Evolutionary conservation across 1,140 invertebrate species (phyloP).

Genomic region (Mamestra configurata): DNA sequence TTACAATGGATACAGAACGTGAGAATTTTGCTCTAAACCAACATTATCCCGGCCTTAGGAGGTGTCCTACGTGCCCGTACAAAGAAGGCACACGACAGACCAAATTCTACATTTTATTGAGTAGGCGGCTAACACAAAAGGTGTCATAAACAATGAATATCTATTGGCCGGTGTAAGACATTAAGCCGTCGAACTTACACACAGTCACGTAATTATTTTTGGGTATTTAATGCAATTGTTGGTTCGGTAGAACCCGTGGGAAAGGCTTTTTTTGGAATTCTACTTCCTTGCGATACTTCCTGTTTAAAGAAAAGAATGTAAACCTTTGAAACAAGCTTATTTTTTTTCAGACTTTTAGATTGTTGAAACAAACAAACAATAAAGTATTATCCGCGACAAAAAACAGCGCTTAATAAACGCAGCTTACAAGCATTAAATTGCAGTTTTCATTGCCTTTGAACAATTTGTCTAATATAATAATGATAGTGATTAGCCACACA

Average conservation of each 20-base stretch:
- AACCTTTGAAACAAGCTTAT: not conserved
- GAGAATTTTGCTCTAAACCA: constrained; percentile 83
- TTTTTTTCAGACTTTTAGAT: too few relatives aligned
- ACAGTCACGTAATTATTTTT: constrained; percentile 83
- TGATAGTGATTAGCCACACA: not conserved
- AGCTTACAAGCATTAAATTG: not conserved
- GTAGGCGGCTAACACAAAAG: constrained; percentile 77
- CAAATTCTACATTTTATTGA: constrained; percentile 71
- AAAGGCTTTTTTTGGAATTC: constrained; percentile 59
- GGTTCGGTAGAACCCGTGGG: constrained; percentile 76
- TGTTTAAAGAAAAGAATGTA: constrained; percentile 53
- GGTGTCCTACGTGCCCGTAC: constrained; percentile 78
- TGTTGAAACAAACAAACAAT: too few relatives aligned
- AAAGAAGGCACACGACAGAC: constrained; percentile 75
- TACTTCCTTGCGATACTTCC: constrained; percentile 61
- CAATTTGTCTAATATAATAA: not conserved
- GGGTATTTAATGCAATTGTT: constrained; percentile 79
- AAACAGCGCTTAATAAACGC: too few relatives aligned
- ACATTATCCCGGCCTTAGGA: constrained; percentile 71
- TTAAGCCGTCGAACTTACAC: constrained; percentile 79
- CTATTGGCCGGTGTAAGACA: constrained; percentile 62
- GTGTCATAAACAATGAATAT: constrained; percentile 79
- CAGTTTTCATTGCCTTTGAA: not conserved
- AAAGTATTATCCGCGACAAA: too few relatives aligned
- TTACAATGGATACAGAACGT: constrained; percentile 84